phyloP scores from a whole-genome alignment of 30 jellyfish, hydroid and myxozoan species.

The Mastigias papua region DNA sequence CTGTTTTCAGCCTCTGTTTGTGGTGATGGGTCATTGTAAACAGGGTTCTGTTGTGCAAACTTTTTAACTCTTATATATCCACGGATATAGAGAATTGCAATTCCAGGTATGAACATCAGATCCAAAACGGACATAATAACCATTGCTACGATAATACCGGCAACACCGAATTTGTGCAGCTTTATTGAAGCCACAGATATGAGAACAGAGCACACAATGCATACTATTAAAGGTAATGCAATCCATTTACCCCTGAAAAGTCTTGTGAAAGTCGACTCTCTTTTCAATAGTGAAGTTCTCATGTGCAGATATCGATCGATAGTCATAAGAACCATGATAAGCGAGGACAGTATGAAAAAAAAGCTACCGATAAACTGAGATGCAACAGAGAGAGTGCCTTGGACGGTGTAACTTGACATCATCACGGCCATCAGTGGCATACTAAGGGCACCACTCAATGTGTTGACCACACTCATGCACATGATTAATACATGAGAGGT shows the following conservation, averaged over 20 bases:
- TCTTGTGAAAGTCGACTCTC: neutral
- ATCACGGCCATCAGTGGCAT: neutral
- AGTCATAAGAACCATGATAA: conserved; percentile 4
- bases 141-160: neutral
- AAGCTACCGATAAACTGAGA: neutral
- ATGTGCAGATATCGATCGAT: conserved; percentile 28
- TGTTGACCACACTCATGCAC: neutral
- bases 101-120: neutral
- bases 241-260: neutral
- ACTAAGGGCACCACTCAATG: neutral
- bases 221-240: neutral
- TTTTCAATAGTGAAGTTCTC: neutral
- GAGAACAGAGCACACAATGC: neutral
- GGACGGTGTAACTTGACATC: neutral
- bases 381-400: neutral
- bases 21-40: neutral
- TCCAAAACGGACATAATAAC: neutral
- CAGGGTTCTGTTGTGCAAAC: neutral
- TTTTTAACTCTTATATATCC: neutral
- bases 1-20: neutral
- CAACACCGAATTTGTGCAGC: neutral
- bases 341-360: neutral
- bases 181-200: neutral
- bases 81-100: neutral
- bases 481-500: neutral